These are phyloP conservation scores for Chondrilla cf. caribensis DNA, from an alignment of 37 sponge, comb jelly and placozoan genomes.

Conservation along the genomic window DNA sequence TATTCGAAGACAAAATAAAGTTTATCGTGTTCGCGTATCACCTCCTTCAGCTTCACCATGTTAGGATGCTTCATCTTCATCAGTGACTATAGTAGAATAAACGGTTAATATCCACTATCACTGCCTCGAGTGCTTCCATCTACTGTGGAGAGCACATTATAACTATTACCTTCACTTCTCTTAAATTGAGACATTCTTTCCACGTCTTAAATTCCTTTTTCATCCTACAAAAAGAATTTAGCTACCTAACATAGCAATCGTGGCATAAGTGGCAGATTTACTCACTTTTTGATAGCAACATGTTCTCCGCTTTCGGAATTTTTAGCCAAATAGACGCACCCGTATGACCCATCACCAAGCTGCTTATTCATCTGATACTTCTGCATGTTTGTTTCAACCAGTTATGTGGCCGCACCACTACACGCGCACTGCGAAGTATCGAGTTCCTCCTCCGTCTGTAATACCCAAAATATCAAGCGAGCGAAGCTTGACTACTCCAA, in stretches of 20 bases:
- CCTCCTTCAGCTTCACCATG: slow-evolving; percentile 84
- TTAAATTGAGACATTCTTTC: slow-evolving; percentile 91
- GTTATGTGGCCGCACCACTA: no score
- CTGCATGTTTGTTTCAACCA: slow-evolving; percentile 70
- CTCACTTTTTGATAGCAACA: slow-evolving; percentile 94
- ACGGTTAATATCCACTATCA: neutral
- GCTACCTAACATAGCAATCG: neutral
- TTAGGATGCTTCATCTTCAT: slow-evolving; percentile 92
- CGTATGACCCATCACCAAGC: slow-evolving; percentile 93
- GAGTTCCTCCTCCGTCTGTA: no score
- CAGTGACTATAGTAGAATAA: slow-evolving; percentile 59
- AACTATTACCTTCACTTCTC: slow-evolving; percentile 89
- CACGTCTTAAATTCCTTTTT: slow-evolving; percentile 85
- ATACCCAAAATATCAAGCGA: no score
- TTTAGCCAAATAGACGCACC: slow-evolving; percentile 82
- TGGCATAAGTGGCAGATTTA: neutral
- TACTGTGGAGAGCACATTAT: neutral
- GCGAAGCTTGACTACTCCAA: no score
- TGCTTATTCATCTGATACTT: slow-evolving; percentile 65
- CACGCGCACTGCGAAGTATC: no score
- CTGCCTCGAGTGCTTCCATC: neutral
- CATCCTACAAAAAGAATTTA: slow-evolving; percentile 71
- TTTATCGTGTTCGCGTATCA: slow-evolving; percentile 86
- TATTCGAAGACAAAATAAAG: slow-evolving; percentile 96
- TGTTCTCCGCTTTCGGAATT: slow-evolving; percentile 70